Percentiles rank a stretch among this genome's conserved stretches.
Conservation (phyloP, 2,797 vertebrate species). For the Myotis findleyi region DNA sequence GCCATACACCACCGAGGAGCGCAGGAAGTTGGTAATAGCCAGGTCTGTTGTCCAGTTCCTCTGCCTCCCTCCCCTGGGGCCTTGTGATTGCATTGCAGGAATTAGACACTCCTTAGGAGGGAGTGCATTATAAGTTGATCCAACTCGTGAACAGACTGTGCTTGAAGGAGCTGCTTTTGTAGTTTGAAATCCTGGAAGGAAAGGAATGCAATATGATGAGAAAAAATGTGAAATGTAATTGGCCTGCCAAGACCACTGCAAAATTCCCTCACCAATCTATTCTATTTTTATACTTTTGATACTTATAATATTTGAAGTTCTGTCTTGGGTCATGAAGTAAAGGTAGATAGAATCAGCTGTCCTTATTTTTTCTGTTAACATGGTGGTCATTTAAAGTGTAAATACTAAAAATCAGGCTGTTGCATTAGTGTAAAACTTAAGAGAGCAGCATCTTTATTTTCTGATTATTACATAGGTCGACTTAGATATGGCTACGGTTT, state of each 20-base stretch:
- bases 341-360: neutral
- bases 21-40: constrained; percentile 94
- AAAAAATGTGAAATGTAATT: neutral
- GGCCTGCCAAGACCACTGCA: neutral
- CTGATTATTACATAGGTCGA: neutral
- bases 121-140: neutral
- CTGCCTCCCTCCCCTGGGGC: neutral
- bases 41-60: constrained; percentile 84
- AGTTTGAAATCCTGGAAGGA: neutral
- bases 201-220: neutral
- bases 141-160: neutral
- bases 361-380: constrained; percentile 5
- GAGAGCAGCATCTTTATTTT: neutral
- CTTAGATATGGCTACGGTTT: neutral
- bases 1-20: constrained; percentile 94
- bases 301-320: constrained; percentile 11
- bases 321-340: neutral
- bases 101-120: neutral
- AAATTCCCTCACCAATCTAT: neutral
- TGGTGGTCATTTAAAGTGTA: neutral
- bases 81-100: neutral
- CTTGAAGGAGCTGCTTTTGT: neutral
- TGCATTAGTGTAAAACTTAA: neutral
- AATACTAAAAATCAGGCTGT: neutral
- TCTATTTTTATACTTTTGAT: constrained; percentile 21